A percentile compares a stretch with the other conserved stretches of the same genome.
Evolutionary conservation across 2,888 invertebrate species (phyloP).

Genomic region (Pachliopta kotzebuea): DNA sequence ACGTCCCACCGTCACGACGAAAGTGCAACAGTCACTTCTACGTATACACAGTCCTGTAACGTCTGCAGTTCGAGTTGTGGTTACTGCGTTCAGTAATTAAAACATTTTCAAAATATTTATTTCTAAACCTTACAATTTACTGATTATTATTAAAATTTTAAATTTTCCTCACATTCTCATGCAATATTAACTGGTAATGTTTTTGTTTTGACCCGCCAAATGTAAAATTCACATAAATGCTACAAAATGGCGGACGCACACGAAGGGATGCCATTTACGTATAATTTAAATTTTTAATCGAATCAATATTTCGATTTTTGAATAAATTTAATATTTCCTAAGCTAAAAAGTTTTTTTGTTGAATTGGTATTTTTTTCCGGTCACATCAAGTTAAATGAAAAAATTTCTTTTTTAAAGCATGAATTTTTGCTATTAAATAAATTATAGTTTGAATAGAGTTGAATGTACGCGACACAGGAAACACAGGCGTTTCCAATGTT

Average conservation of each 20-base stretch:
- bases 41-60: conserved; percentile 5
- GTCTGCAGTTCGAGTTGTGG: conserved; percentile 1
- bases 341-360: no score
- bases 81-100: neutral
- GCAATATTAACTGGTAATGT: conserved; percentile 1
- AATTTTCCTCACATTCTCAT: neutral
- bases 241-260: neutral
- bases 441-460: neutral
- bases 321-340: neutral
- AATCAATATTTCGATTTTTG: neutral
- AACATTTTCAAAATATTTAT: conserved; percentile 12
- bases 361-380: neutral
- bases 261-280: neutral
- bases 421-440: no score
- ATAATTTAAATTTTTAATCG: no score
- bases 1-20: conserved; percentile 44
- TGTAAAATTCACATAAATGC: conserved; percentile 5
- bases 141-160: neutral
- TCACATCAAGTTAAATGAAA: neutral
- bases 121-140: conserved; percentile 10
- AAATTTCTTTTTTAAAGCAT: neutral
- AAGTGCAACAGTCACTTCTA: neutral
- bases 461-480: neutral
- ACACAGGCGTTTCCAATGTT: conserved; percentile 3
- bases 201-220: neutral